A percentile compares a stretch with the other conserved stretches of the same genome.
Conservation (phyloP, 2,888 invertebrate genomes). For the Portevinia maculata region DNA sequence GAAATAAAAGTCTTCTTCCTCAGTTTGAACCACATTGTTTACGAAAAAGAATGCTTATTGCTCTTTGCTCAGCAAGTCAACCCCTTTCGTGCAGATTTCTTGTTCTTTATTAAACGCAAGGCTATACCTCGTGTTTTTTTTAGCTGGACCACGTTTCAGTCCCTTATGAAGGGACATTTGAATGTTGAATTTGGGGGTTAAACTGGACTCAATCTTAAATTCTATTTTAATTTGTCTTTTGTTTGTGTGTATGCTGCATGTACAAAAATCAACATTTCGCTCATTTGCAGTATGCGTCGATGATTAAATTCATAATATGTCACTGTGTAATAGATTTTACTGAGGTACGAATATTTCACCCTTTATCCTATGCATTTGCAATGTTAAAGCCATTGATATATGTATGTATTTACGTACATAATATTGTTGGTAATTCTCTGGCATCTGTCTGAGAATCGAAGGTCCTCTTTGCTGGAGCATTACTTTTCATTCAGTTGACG, state of each 20-base stretch:
- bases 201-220: constrained; percentile 61
- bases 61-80: constrained; percentile 42
- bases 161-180: constrained; percentile 54
- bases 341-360: too few species aligned
- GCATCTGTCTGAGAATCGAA: too few species aligned
- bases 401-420: too few species aligned
- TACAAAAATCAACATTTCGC: constrained; percentile 13
- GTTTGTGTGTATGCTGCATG: constrained; percentile 2
- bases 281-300: constrained; percentile 46
- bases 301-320: too few species aligned
- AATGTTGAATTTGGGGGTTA: constrained; percentile 43
- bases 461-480: too few species aligned
- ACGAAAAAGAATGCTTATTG: constrained; percentile 30
- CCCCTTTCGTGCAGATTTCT: constrained; percentile 41
- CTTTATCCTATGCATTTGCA: too few species aligned
- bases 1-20: constrained; percentile 24
- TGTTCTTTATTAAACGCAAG: constrained; percentile 61
- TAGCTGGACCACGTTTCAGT: constrained; percentile 27
- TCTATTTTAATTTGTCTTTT: constrained; percentile 29
- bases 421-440: too few species aligned
- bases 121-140: constrained; percentile 44
- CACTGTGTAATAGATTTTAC: too few species aligned
- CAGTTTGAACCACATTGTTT: neutral
- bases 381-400: too few species aligned
- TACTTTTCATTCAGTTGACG: too few species aligned